These are phyloP conservation scores for Engraulis encrasicolus DNA, from an alignment of 2,113 vertebrate genomes.

Conservation along the genomic window DNA sequence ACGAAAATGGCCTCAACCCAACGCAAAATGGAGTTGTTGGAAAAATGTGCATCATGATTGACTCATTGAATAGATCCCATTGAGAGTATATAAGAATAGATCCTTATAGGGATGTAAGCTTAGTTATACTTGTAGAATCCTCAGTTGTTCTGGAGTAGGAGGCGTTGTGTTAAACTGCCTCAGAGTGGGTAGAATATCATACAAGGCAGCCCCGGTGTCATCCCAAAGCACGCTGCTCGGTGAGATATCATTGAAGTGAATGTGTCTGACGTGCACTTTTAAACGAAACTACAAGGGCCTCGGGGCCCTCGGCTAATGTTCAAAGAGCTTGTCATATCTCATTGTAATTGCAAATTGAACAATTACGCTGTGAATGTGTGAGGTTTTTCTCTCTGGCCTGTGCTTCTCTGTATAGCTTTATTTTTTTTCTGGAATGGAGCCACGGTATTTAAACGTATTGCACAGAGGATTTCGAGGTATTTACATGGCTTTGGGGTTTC, in stretches of 20 bases:
- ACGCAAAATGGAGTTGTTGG: no score
- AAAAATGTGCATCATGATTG: no score
- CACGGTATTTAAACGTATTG: not conserved
- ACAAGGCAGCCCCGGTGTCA: not conserved
- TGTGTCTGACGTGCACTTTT: not conserved
- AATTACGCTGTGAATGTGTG: not conserved
- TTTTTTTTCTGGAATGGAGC: not conserved
- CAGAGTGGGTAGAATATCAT: not conserved
- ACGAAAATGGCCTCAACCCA: no score
- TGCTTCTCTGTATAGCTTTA: not conserved
- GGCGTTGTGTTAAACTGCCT: no score
- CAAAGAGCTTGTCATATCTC: not conserved
- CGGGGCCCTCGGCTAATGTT: not conserved
- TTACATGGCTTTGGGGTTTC: no score
- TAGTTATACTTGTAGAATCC: no score
- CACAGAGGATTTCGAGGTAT: no score
- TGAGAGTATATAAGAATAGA: no score
- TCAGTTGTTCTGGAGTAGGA: no score
- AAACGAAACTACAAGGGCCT: not conserved
- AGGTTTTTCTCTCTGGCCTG: not conserved
- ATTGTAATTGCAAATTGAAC: not conserved
- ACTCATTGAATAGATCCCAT: no score
- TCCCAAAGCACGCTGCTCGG: not conserved
- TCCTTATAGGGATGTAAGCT: no score
- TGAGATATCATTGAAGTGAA: constrained; percentile 3